phyloP scores from a whole-genome alignment of 2,888 invertebrate species.

The Scaptomyza reducta region DNA sequence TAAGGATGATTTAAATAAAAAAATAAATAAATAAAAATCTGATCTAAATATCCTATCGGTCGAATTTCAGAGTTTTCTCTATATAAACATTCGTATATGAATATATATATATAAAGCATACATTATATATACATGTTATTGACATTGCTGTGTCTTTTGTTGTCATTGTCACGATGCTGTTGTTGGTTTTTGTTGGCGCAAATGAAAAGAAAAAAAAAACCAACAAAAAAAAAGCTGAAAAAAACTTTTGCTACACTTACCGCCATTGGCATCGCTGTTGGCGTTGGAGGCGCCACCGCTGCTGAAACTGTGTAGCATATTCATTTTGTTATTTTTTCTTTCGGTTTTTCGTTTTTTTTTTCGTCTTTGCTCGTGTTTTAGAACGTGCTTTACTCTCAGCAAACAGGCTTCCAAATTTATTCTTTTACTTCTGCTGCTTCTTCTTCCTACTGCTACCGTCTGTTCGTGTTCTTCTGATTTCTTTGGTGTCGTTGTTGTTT shows the following conservation, averaged over 20 bases:
- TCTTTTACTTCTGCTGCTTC: slow-evolving; percentile 8
- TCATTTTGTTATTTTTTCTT: slow-evolving; percentile 61
- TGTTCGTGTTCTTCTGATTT: slow-evolving; percentile 11
- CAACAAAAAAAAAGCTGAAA: slow-evolving; percentile 19
- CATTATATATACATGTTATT: slow-evolving; percentile 8
- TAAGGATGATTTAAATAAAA: no score
- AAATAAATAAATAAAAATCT: no score
- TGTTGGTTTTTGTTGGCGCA: slow-evolving; percentile 9
- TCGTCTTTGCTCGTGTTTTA: slow-evolving; percentile 7
- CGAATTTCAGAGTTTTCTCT: no score
- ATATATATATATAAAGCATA: no score
- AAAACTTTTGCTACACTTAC: slow-evolving; percentile 65
- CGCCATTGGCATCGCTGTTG: slow-evolving; percentile 67
- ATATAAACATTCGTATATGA: no score
- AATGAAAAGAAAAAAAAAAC: slow-evolving; percentile 1
- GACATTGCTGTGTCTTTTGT: slow-evolving; percentile 30
- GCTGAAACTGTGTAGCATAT: slow-evolving; percentile 82
- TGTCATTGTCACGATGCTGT: slow-evolving; percentile 15
- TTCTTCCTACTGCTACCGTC: slow-evolving; percentile 3
- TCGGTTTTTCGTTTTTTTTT: slow-evolving; percentile 1
- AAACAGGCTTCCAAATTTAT: slow-evolving; percentile 22
- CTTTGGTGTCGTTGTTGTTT: no score
- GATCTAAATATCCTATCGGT: no score
- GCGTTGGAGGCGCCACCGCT: slow-evolving; percentile 73
- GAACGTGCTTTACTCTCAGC: slow-evolving; percentile 21